phyloP scores from a whole-genome alignment of 2,888 invertebrate genomes.

The Sphecodes monilicornis region DNA sequence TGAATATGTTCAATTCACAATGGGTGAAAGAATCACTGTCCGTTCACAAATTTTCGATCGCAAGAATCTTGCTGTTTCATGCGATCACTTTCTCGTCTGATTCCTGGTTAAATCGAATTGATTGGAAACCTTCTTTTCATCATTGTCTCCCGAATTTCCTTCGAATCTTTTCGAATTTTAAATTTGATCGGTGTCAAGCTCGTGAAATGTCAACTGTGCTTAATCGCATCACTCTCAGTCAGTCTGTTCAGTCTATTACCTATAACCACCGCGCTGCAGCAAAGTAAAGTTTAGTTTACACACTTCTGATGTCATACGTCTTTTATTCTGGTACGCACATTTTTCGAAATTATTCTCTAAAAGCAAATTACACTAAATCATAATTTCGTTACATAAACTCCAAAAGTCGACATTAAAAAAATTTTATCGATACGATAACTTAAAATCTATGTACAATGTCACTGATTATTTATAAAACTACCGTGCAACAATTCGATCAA shows the following conservation, averaged over 20 bases:
- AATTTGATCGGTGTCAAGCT: slow-evolving; percentile 45
- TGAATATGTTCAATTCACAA: not conserved
- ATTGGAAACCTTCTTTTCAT: not conserved
- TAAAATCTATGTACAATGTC: slow-evolving; percentile 47
- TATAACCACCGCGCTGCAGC: slow-evolving; percentile 40
- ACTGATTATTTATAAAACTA: slow-evolving; percentile 29
- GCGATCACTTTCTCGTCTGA: not conserved
- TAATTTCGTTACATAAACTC: slow-evolving; percentile 20
- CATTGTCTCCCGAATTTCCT: slow-evolving; percentile 1
- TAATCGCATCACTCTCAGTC: slow-evolving; percentile 27
- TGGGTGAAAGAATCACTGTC: slow-evolving; percentile 21
- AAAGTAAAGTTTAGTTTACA: slow-evolving; percentile 25
- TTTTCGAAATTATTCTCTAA: slow-evolving; percentile 33
- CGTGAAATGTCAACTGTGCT: slow-evolving; percentile 21
- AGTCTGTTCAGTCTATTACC: slow-evolving; percentile 27
- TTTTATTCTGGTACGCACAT: slow-evolving; percentile 11
- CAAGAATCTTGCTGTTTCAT: not conserved
- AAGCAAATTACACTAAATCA: slow-evolving; percentile 40
- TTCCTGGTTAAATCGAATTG: slow-evolving; percentile 15
- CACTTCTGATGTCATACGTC: slow-evolving; percentile 10
- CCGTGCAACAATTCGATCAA: slow-evolving; percentile 35
- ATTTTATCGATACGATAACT: slow-evolving; percentile 45
- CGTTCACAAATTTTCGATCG: slow-evolving; percentile 19
- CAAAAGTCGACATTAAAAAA: slow-evolving; percentile 19
- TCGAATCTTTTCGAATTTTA: slow-evolving; percentile 15